Conservation (phyloP, 2,797 vertebrate genomes). For the Leucoraja ocellata region DNA sequence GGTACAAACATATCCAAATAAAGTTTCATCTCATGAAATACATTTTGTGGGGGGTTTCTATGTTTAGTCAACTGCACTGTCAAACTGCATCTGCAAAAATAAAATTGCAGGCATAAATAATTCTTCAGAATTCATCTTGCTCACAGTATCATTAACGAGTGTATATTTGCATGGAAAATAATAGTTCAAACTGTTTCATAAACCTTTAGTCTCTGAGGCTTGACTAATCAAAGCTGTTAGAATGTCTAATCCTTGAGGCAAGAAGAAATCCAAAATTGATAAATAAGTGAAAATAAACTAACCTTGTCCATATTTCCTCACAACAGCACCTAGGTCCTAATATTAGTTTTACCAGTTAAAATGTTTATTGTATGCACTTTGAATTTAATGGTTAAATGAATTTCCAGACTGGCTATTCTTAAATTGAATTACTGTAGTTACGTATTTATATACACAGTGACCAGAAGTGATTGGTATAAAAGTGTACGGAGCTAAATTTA, state of each 20-base stretch:
- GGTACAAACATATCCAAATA: not conserved
- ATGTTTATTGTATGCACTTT: not conserved
- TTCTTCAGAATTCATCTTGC: not conserved
- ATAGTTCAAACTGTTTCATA: conserved; percentile 9
- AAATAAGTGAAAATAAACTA: not conserved
- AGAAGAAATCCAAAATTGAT: not conserved
- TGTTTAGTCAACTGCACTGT: not conserved
- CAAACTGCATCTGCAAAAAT: not conserved
- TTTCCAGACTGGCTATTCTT: not conserved
- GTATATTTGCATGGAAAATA: not conserved
- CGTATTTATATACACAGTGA: not conserved
- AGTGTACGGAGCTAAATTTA: not conserved
- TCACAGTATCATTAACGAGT: not conserved
- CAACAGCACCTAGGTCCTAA: not conserved
- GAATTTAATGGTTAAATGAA: conserved; percentile 8
- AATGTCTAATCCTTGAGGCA: conserved; percentile 22
- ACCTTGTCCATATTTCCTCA: not conserved
- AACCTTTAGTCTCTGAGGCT: not conserved
- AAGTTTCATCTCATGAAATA: not conserved
- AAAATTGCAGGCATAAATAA: conserved; percentile 20
- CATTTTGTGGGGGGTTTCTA: not conserved
- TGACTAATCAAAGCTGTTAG: not conserved
- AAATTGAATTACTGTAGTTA: not conserved
- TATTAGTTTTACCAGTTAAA: not conserved
- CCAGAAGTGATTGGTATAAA: not conserved